These are phyloP conservation scores for Podotricha telesiphe DNA, from an alignment of 2,888 invertebrate species.

Conservation along the genomic window DNA sequence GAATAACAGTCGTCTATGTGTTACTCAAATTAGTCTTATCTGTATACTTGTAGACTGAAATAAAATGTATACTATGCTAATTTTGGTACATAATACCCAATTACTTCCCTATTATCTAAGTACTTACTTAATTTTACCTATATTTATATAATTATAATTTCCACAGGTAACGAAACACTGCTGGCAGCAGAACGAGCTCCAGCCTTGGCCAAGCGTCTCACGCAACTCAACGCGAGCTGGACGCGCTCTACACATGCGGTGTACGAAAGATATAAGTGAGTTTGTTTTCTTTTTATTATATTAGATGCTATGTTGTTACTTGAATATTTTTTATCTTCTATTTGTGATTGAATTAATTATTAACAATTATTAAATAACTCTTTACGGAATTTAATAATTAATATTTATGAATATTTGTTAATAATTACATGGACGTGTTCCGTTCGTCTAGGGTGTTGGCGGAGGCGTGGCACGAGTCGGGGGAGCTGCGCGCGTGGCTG, in stretches of 20 bases:
- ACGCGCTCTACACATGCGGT: conserved; percentile 87
- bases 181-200: conserved; percentile 83
- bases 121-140: no score
- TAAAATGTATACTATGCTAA: no score
- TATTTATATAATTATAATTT: not conserved
- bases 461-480: conserved; percentile 90
- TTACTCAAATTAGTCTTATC: no score
- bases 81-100: no score
- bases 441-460: conserved; percentile 78
- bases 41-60: no score
- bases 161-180: conserved; percentile 84
- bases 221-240: conserved; percentile 89
- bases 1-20: no score
- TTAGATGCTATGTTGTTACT: not conserved
- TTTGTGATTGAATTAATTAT: not conserved
- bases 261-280: conserved; percentile 85
- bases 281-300: not conserved
- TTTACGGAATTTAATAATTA: no score
- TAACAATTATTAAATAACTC: no score
- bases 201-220: conserved; percentile 86
- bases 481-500: conserved; percentile 90
- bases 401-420: no score
- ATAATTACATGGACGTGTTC: no score
- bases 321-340: not conserved
- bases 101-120: no score